Percentiles rank a stretch among this genome's conserved stretches.
These are phyloP conservation scores for Lottia scabra DNA, from an alignment of 2,888 invertebrate species.

Conservation along the genomic window DNA sequence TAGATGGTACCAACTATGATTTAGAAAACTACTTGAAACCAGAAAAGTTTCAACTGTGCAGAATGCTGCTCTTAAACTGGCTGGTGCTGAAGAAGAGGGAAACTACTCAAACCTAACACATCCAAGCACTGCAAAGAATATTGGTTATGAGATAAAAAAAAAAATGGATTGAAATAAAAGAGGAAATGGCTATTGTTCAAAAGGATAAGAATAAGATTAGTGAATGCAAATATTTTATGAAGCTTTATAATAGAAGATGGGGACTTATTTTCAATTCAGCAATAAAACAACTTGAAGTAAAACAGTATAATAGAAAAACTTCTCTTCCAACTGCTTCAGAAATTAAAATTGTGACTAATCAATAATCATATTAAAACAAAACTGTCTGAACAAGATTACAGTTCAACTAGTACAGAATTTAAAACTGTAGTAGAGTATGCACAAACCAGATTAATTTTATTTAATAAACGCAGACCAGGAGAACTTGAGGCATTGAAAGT, in stretches of 20 bases:
- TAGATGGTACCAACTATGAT: not conserved
- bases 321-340: not conserved
- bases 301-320: not conserved
- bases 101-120: not conserved
- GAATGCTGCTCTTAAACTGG: not conserved
- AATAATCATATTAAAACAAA: not conserved
- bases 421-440: not conserved
- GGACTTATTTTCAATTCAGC: not conserved
- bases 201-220: not conserved
- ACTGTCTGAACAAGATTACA: not conserved
- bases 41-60: not conserved
- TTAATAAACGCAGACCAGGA: not conserved
- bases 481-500: not conserved
- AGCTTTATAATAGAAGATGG: not conserved
- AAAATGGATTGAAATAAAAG: not conserved
- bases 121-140: not conserved
- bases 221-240: not conserved
- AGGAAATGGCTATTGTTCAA: not conserved
- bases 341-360: not conserved
- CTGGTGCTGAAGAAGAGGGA: not conserved
- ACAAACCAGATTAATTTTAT: not conserved
- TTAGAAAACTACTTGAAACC: not conserved
- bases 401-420: not conserved
- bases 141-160: not conserved
- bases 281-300: not conserved